Conservation (phyloP, 2,888 invertebrate genomes). For the Agriopis leucophaearia region DNA sequence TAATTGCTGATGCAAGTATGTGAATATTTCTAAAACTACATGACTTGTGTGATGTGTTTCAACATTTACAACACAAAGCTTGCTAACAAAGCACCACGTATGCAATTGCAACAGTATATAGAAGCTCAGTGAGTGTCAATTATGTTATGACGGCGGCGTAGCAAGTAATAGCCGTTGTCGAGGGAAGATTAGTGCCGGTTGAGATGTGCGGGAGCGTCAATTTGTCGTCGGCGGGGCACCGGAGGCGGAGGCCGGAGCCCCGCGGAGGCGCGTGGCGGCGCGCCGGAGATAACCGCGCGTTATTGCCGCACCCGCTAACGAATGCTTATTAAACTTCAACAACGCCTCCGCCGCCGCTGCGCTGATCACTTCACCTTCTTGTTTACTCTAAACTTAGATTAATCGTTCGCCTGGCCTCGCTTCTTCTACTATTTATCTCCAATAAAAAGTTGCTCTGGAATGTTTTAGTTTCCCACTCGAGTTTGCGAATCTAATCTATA, state of each 20-base stretch:
- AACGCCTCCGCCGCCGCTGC: conserved; percentile 64
- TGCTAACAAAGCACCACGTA: neutral
- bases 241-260: conserved; percentile 22
- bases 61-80: neutral
- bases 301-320: conserved; percentile 81
- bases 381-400: conserved; percentile 85
- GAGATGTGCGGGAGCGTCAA: conserved; percentile 61
- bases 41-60: neutral
- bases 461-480: conserved; percentile 42
- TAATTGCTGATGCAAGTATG: conserved; percentile 1
- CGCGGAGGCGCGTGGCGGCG: conserved; percentile 37
- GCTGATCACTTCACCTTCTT: conserved; percentile 85
- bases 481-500: conserved; percentile 40
- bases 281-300: conserved; percentile 81
- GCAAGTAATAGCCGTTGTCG: conserved; percentile 46
- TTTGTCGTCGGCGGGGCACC: conserved; percentile 48
- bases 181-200: conserved; percentile 52
- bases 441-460: conserved; percentile 55
- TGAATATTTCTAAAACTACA: neutral
- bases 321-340: conserved; percentile 86
- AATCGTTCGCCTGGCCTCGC: conserved; percentile 75
- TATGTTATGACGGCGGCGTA: conserved; percentile 29
- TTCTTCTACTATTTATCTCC: conserved; percentile 69
- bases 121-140: conserved; percentile 26
- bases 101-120: conserved; percentile 1